phyloP scores from a whole-genome alignment of 2,113 vertebrate species.

The Marmota flaviventris region DNA sequence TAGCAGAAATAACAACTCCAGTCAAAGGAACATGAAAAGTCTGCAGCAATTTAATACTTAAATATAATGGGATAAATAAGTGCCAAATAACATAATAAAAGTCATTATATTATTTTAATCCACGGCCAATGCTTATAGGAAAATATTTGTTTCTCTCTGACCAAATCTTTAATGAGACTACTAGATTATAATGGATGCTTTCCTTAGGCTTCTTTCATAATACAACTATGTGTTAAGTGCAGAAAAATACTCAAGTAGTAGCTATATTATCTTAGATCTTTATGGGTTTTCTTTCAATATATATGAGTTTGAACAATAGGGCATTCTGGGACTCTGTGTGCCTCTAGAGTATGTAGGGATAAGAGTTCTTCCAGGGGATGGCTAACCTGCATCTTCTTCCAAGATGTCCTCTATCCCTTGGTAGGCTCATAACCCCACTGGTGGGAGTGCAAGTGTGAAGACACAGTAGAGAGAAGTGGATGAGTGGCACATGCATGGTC shows the following conservation, averaged over 20 bases:
- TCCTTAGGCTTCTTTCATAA: slow-evolving; percentile 34
- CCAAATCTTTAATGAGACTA: slow-evolving; percentile 34
- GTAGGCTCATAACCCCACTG: not conserved
- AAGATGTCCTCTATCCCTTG: not conserved
- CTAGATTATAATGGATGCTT: not conserved
- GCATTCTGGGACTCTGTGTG: not conserved
- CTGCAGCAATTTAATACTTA: slow-evolving; percentile 27
- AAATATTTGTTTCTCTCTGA: slow-evolving; percentile 30
- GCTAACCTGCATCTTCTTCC: not conserved
- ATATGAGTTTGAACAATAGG: not conserved
- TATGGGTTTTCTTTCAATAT: not conserved
- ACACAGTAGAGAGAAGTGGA: not conserved
- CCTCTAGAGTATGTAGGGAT: rapidly evolving
- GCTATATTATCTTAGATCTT: not conserved
- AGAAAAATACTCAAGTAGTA: not conserved
- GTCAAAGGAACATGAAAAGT: not conserved
- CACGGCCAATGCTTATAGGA: not conserved
- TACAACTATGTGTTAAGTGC: not conserved
- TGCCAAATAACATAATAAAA: not conserved
- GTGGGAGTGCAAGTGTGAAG: not conserved
- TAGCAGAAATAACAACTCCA: slow-evolving; percentile 34
- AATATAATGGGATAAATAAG: not conserved
- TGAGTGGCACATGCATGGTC: not conserved
- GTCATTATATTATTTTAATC: not conserved
- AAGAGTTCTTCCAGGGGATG: not conserved